A percentile compares a stretch with the other conserved stretches of the same genome.
Evolutionary conservation across 2,797 vertebrate species (phyloP).

Genomic region (Heliangelus exortis): DNA sequence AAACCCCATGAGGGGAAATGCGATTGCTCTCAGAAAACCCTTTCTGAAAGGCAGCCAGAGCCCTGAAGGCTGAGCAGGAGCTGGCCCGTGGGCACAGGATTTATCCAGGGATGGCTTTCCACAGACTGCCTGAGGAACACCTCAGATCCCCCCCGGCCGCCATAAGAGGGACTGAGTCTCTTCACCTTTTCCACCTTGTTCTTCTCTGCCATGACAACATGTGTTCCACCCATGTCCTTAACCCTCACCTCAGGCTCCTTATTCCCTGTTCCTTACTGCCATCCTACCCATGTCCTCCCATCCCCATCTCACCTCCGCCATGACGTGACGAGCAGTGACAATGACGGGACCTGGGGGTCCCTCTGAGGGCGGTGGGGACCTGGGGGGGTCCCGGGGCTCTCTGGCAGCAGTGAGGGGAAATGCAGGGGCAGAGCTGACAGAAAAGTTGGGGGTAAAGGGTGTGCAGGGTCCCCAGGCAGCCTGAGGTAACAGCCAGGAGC

Average conservation of each 20-base stretch:
- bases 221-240: too few species aligned
- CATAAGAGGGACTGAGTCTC: neutral
- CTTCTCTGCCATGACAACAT: neutral
- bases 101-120: neutral
- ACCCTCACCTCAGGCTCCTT: too few species aligned
- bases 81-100: neutral
- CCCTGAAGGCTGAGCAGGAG: neutral
- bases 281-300: too few species aligned
- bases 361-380: too few species aligned
- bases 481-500: neutral
- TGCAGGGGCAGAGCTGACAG: neutral
- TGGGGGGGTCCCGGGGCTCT: neutral
- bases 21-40: neutral
- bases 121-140: accelerated
- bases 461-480: neutral
- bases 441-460: neutral
- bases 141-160: neutral
- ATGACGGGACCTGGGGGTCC: too few species aligned
- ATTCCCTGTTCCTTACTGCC: too few species aligned
- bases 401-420: neutral
- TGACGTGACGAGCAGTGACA: too few species aligned
- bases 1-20: neutral
- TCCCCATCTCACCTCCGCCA: too few species aligned
- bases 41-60: neutral
- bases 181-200: neutral